Evolutionary conservation across 2,113 vertebrate species (phyloP), one percentile per base, ranked within the genome.

Genomic region (Equus przewalskii): DNA sequence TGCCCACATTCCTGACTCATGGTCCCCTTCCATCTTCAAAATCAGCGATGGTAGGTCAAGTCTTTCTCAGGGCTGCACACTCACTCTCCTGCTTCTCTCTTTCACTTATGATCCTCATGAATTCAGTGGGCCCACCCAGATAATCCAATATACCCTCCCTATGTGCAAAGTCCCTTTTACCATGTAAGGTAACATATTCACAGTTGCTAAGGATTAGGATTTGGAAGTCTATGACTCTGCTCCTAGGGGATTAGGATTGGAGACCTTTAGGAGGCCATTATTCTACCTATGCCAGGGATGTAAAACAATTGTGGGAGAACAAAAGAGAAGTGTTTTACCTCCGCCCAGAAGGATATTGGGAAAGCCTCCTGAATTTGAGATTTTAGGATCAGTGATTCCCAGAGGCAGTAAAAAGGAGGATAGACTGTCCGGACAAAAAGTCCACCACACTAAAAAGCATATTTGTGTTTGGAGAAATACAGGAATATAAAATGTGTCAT

Each of bases 61-160:
- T 24, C 22, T 41, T 54, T 72, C 11, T 76, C n/a, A 46, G 0
- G 0, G 4, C 26, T n/a, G 3, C 0, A 2, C 18, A 24, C 26
- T 44, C 11, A 58, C 46, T 33, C 26, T 36, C 60, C 30, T 12
- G 26, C 33, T 7, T 36, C 7, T 21, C 0, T 46, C 7, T 78
- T 82, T 70, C 14, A 44, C 8, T 28, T 85, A 21, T 12, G 9
- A 56, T n/a, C 3, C 72, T 46, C 72, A 1, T 6, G 15, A 90
- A 72, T 78, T 26, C 6, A n/a, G 1, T 86, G 9, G 14, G 11
- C 22, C 11, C 26, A 41, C 24, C 26, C 9, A 33, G 33, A 46
- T 30, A 51, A 76, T 21, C n/a, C 7, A 79, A 36, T 1, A 92
- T 62, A 69, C 79, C 67, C 12, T 95, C 15, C 33, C 36, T 13